Evolutionary conservation across 2,888 invertebrate genomes (phyloP), one percentile per base, ranked within the genome.

Genomic region (Lypha dubia): DNA sequence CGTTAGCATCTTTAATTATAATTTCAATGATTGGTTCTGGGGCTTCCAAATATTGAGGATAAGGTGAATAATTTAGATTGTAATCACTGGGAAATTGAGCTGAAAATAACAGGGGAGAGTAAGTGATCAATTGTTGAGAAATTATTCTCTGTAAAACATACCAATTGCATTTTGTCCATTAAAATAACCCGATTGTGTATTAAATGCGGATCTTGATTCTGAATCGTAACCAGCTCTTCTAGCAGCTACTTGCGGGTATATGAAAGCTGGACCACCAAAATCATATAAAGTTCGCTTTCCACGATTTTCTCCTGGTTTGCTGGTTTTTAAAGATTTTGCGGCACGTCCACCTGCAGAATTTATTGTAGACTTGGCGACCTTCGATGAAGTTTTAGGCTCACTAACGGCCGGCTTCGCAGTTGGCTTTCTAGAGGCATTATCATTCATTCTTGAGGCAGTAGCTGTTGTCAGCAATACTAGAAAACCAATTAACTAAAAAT

Each of bases 11-110:
- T 89, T 97, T 97, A 70, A 97, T 97, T 84, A 97, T 97, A 87
- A 97, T 97, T 93, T 97, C 97, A 88, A 97, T 97, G 22, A 97
- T 97, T 6, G 97, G 97, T 89, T 97, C 97, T 0, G 97, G 97
- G 70, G 96, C 96, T 90, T 96, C 95, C 86, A 95, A 93, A 88
- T 95, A 95, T 67, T 94, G 94, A 1, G 92, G 94, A 88, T 86
- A 93, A 0, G 88, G 91, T 0, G 86, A 73, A 81, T 93, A 93
- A 51, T 92, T 84, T 87, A 86, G 68, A 17, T 77, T 58, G 28
- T 83, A 90, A 62, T 85, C 87, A 49, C 80, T 80, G 0, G 90
- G 89, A 79, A 87, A 90, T 85, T 90, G 90, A 67, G 89, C 91
- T 90, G 86, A 0, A 87, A 86, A 5, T 7, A 11, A n/a, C 38